These are phyloP conservation scores for Salticus scenicus DNA, from an alignment of 2,888 invertebrate genomes.

Conservation along the genomic window DNA sequence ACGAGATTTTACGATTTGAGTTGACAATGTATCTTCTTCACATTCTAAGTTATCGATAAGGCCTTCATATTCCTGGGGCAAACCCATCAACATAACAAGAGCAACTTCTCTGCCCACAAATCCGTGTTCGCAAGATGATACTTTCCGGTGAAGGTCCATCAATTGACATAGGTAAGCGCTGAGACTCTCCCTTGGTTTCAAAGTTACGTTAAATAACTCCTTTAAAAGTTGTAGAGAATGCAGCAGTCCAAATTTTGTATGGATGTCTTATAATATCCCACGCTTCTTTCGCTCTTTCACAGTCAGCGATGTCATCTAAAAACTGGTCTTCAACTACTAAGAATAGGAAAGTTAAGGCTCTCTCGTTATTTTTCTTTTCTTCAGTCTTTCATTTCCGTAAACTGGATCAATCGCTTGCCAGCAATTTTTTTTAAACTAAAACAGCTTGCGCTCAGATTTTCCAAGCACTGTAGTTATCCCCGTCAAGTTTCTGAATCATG, in stretches of 20 bases:
- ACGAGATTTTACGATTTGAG: background rate
- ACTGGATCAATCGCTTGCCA: slow-evolving; percentile 8
- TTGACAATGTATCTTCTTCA: slow-evolving; percentile 1
- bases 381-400: slow-evolving; percentile 17
- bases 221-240: slow-evolving; percentile 27
- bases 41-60: background rate
- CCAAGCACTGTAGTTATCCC: slow-evolving; percentile 13
- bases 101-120: background rate
- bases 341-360: slow-evolving; percentile 5
- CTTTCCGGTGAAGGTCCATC: background rate
- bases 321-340: slow-evolving; percentile 19
- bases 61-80: slow-evolving; percentile 1
- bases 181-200: background rate
- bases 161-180: background rate
- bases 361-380: background rate
- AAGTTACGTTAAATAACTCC: background rate
- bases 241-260: slow-evolving; percentile 21
- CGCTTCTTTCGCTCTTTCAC: background rate
- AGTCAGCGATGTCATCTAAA: slow-evolving; percentile 35
- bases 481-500: slow-evolving; percentile 11
- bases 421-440: slow-evolving; percentile 11
- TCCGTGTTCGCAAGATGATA: slow-evolving; percentile 1
- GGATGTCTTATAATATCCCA: slow-evolving; percentile 3
- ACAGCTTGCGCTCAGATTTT: slow-evolving; percentile 13
- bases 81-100: background rate